These are phyloP conservation scores for Stegostoma tigrinum DNA, from an alignment of 2,113 vertebrate genomes.

Conservation along the genomic window DNA sequence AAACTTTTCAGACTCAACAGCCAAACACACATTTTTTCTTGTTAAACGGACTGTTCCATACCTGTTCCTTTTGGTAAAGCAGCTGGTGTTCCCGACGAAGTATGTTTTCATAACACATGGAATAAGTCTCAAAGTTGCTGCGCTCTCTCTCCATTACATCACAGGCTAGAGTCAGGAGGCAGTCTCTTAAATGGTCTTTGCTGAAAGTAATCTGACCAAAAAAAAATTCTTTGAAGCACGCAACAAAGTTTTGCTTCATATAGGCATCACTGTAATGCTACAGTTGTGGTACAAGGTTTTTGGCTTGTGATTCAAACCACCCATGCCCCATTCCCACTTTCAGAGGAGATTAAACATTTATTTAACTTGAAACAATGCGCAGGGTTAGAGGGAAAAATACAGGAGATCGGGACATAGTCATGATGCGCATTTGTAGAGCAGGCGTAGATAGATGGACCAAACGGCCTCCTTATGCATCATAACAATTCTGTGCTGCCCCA, in stretches of 20 bases:
- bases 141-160: slow-evolving; percentile 56
- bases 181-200: slow-evolving; percentile 52
- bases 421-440: no score
- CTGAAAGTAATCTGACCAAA: slow-evolving; percentile 52
- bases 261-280: not conserved
- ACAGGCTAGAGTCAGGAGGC: slow-evolving; percentile 53
- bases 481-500: not conserved
- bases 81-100: slow-evolving; percentile 51
- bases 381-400: no score
- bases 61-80: slow-evolving; percentile 57
- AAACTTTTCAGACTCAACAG: no score
- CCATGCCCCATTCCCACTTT: slow-evolving; percentile 29
- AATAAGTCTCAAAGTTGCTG: slow-evolving; percentile 60
- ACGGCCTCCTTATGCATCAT: no score
- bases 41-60: slow-evolving; percentile 35
- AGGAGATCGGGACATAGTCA: no score
- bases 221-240: not conserved
- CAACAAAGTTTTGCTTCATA: not conserved
- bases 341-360: not conserved
- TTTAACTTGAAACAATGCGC: no score
- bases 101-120: slow-evolving; percentile 61
- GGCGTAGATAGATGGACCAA: no score
- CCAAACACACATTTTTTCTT: not conserved
- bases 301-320: not conserved
- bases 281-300: not conserved